Conservation (phyloP, 2,888 invertebrate species). For the Arge pagana region DNA sequence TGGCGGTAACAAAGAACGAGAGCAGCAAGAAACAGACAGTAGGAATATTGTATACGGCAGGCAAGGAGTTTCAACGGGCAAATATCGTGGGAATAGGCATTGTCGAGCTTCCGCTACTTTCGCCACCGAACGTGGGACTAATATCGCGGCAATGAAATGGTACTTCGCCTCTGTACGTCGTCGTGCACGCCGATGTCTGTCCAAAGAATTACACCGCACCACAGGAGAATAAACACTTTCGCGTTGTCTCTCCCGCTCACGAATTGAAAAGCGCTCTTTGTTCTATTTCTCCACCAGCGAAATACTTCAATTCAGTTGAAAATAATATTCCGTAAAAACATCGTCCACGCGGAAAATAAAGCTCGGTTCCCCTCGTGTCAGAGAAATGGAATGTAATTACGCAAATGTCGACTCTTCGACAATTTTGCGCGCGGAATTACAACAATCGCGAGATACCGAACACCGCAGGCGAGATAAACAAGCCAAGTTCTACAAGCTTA, state of each 20-base stretch:
- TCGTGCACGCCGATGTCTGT: background rate
- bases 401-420: too few relatives aligned
- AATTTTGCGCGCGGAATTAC: too few relatives aligned
- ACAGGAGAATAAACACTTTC: constrained; percentile 6
- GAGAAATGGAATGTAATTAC: too few relatives aligned
- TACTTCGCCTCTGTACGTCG: background rate
- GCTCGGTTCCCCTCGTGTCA: too few relatives aligned
- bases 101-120: constrained; percentile 24
- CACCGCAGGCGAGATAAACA: too few relatives aligned
- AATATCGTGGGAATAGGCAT: constrained; percentile 26
- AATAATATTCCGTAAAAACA: too few relatives aligned
- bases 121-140: constrained; percentile 33
- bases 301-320: too few relatives aligned
- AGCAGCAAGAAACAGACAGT: constrained; percentile 20
- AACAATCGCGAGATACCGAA: too few relatives aligned
- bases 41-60: constrained; percentile 6
- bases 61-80: constrained; percentile 19
- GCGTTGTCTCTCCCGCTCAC: constrained; percentile 4
- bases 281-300: background rate
- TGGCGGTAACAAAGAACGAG: constrained; percentile 32
- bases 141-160: constrained; percentile 27
- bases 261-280: constrained; percentile 16
- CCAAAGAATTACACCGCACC: background rate
- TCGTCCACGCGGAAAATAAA: too few relatives aligned
- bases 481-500: too few relatives aligned